Evolutionary conservation across 2,113 vertebrate species (phyloP).

Genomic region (Sprattus sprattus): DNA sequence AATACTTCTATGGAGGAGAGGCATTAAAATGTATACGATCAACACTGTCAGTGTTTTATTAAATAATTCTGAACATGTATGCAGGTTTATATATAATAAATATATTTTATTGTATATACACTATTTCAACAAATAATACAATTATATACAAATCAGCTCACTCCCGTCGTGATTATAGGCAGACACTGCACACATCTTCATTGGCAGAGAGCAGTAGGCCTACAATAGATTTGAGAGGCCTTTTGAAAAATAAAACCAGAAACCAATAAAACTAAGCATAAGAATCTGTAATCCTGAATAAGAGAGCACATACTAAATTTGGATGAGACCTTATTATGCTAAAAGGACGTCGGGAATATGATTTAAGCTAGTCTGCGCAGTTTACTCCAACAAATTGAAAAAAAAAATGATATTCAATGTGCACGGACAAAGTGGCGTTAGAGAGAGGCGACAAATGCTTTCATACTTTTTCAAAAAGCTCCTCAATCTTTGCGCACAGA

Average conservation of each 20-base stretch:
- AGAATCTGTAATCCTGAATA: background rate
- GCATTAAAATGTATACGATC: too few relatives aligned
- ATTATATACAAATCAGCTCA: constrained; percentile 1
- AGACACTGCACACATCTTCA: background rate
- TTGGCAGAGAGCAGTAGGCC: background rate
- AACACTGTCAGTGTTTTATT: background rate
- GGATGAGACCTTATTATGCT: background rate
- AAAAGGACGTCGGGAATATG: background rate
- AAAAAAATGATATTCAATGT: background rate
- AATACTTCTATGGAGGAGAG: background rate
- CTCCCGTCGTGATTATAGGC: background rate
- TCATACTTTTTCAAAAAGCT: background rate
- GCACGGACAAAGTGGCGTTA: background rate
- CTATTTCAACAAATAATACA: constrained; percentile 15
- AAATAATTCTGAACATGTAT: background rate
- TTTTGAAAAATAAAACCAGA: background rate
- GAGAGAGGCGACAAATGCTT: background rate
- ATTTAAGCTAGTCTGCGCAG: background rate
- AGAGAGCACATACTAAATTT: background rate
- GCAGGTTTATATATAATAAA: constrained; percentile 9
- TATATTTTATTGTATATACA: constrained; percentile 16
- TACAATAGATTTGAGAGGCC: background rate
- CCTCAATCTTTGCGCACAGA: background rate
- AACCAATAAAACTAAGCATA: background rate
- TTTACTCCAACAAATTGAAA: background rate